These are phyloP conservation scores for Trididemnum miniatum DNA, from an alignment of 23 tunicate genomes.

Conservation along the genomic window DNA sequence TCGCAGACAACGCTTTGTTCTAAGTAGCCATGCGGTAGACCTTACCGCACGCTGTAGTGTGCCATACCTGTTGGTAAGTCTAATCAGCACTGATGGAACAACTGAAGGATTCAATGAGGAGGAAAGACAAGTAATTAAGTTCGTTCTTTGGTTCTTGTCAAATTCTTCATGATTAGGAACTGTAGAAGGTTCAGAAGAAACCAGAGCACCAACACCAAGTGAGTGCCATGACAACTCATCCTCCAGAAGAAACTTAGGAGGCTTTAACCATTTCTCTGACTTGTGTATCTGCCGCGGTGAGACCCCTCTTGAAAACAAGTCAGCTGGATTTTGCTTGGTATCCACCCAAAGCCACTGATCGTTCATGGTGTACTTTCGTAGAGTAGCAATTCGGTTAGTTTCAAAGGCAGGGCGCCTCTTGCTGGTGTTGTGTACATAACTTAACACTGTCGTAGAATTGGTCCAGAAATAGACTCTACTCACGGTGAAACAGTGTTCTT, in stretches of 20 bases:
- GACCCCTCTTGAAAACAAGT: not conserved
- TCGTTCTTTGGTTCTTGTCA: not conserved
- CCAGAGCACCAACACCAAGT: slow-evolving; percentile 1
- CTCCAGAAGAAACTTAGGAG: not conserved
- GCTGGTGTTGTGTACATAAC: slow-evolving; percentile 10
- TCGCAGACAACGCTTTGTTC: not conserved
- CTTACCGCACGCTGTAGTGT: not conserved
- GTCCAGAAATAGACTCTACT: not conserved
- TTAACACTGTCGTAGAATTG: slow-evolving; percentile 29
- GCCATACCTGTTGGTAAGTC: slow-evolving; percentile 6
- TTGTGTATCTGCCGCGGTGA: not conserved
- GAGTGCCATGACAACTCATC: slow-evolving; percentile 26
- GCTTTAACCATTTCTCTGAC: not conserved
- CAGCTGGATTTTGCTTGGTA: slow-evolving; percentile 18
- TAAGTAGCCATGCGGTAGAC: slow-evolving; percentile 6
- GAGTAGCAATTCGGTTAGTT: slow-evolving; percentile 36
- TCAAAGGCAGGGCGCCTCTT: slow-evolving; percentile 28
- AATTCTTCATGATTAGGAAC: not conserved
- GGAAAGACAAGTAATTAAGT: not conserved
- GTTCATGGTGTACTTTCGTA: slow-evolving; percentile 4
- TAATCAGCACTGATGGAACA: not conserved
- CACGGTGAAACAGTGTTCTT: not conserved
- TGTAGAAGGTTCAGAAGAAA: not conserved
- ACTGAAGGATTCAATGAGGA: not conserved
- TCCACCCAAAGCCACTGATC: slow-evolving; percentile 24